Percentiles rank a stretch among this genome's conserved stretches.
Conservation (phyloP, 2,888 invertebrate species). For the Melanchra persicariae region DNA sequence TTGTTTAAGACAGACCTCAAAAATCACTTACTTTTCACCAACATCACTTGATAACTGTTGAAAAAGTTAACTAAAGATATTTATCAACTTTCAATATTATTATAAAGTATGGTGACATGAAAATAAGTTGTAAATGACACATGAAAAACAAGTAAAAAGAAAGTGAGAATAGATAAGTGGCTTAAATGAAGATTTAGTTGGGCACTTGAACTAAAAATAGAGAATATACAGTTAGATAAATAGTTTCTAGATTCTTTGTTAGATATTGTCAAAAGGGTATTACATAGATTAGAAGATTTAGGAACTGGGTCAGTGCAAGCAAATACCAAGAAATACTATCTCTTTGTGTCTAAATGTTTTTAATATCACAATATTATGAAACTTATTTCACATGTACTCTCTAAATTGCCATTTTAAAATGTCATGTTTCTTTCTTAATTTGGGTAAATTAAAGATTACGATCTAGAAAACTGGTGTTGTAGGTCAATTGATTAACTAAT, state of each 20-base stretch:
- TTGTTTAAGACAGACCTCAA: too few species aligned
- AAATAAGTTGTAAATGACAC: not conserved
- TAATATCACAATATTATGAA: slow-evolving; percentile 22
- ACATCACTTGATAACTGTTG: too few species aligned
- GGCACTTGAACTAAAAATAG: not conserved
- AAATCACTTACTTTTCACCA: too few species aligned
- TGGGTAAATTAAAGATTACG: too few species aligned
- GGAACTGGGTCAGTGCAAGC: slow-evolving; percentile 15
- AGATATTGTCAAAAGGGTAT: slow-evolving; percentile 14
- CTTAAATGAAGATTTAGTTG: slow-evolving; percentile 11
- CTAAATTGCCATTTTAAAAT: not conserved
- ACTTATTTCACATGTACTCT: not conserved
- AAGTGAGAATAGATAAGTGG: not conserved
- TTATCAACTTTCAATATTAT: too few species aligned
- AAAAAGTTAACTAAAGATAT: too few species aligned
- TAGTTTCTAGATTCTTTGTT: slow-evolving; percentile 10
- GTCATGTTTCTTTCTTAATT: too few species aligned
- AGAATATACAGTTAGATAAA: not conserved
- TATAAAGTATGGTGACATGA: too few species aligned
- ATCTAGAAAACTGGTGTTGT: too few species aligned
- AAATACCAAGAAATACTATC: slow-evolving; percentile 7
- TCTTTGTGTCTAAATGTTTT: not conserved
- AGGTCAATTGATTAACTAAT: too few species aligned
- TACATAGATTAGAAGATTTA: not conserved
- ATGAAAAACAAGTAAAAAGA: not conserved